phyloP scores from a whole-genome alignment of 2,113 vertebrate species.

The Pelobates fuscus region DNA sequence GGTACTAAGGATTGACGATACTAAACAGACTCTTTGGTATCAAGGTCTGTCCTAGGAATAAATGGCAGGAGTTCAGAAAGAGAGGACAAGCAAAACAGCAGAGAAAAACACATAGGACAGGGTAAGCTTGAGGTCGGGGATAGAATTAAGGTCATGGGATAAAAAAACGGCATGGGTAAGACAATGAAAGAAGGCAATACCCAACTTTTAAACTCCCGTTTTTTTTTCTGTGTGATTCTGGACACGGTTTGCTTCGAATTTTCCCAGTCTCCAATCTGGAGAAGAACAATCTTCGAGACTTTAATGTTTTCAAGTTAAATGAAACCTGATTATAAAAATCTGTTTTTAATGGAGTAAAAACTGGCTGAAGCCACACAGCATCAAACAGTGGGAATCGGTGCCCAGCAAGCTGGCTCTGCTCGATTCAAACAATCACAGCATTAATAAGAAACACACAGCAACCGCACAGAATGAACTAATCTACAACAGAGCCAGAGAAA shows the following conservation, averaged over 20 bases:
- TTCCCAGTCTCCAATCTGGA: conserved; percentile 22
- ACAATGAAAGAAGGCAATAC: neutral
- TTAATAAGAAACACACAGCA: conserved; percentile 56
- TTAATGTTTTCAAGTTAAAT: conserved; percentile 66
- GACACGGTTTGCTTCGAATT: conserved; percentile 6
- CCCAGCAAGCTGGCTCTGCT: conserved; percentile 54
- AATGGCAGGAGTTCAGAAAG: too few species aligned
- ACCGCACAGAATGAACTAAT: conserved; percentile 40
- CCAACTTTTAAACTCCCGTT: conserved; percentile 16
- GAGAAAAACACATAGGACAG: too few species aligned
- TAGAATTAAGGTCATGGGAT: too few species aligned
- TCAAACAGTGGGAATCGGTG: conserved; percentile 59
- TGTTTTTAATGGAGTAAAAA: conserved; percentile 59
- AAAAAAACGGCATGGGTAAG: too few species aligned
- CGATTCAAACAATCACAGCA: conserved; percentile 62
- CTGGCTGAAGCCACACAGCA: conserved; percentile 55
- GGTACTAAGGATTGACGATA: too few species aligned
- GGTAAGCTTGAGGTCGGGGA: too few species aligned
- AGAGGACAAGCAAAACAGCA: too few species aligned
- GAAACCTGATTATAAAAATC: conserved; percentile 60
- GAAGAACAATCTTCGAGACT: conserved; percentile 62
- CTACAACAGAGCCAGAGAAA: conserved; percentile 34
- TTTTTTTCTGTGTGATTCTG: conserved; percentile 22
- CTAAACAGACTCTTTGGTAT: too few species aligned
- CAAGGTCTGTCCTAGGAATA: too few species aligned